phyloP scores from a whole-genome alignment of 1,140 invertebrate species.

The Heliconius congener region DNA sequence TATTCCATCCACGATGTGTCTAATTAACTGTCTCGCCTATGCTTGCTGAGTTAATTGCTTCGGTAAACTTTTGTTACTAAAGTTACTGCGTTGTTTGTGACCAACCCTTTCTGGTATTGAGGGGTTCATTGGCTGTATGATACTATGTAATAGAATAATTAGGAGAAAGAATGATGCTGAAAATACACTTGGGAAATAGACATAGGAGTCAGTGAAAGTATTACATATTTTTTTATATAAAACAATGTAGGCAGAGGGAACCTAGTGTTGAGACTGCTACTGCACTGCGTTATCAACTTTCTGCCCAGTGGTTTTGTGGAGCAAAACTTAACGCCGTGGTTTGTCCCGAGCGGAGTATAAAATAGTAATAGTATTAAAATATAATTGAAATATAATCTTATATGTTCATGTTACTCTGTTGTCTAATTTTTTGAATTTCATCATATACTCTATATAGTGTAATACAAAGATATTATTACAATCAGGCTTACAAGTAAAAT shows the following conservation, averaged over 20 bases:
- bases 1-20: conserved; percentile 5
- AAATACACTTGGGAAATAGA: too few species aligned
- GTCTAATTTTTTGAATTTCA: too few species aligned
- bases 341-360: too few species aligned
- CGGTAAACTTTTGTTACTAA: conserved; percentile 25
- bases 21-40: conserved; percentile 32
- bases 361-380: too few species aligned
- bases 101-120: not conserved
- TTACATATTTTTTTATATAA: too few species aligned
- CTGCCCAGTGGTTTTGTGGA: not conserved
- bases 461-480: too few species aligned
- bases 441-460: too few species aligned
- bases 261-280: not conserved
- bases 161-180: too few species aligned
- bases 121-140: not conserved
- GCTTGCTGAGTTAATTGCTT: conserved; percentile 37
- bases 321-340: not conserved
- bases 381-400: too few species aligned
- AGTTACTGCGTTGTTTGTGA: not conserved
- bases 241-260: not conserved
- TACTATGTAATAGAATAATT: not conserved
- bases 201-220: not conserved
- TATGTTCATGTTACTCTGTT: too few species aligned
- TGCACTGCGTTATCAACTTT: not conserved
- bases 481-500: not conserved